phyloP scores from a whole-genome alignment of 2,797 vertebrate species.

The Leptoclinus maculatus region DNA sequence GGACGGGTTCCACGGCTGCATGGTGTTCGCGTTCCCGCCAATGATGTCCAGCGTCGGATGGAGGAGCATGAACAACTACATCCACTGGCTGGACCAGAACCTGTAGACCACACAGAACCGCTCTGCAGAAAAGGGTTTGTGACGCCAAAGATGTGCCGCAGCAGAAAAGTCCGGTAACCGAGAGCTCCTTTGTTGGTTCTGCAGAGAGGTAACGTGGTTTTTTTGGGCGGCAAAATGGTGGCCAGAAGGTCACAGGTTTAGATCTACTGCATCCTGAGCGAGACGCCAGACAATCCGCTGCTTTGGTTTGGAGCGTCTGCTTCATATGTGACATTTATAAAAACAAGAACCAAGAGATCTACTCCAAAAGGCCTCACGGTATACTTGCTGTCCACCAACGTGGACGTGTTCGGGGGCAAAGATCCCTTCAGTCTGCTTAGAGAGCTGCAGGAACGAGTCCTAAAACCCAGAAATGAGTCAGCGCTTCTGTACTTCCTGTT shows the following conservation, averaged over 20 bases:
- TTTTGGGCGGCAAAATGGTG: too few species aligned
- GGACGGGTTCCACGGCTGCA: constrained; percentile 95
- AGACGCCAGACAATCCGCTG: background rate
- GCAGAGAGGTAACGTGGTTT: background rate
- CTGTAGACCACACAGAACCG: constrained; percentile 74
- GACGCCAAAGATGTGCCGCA: constrained; percentile 6
- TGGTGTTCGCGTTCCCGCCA: constrained; percentile 91
- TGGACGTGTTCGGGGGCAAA: too few species aligned
- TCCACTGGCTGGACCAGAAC: constrained; percentile 92
- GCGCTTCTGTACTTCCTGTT: too few species aligned
- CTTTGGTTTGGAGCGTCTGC: background rate
- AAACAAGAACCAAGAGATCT: background rate
- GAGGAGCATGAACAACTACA: constrained; percentile 88
- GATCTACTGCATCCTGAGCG: background rate
- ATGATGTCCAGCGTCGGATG: constrained; percentile 86
- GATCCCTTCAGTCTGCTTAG: too few species aligned
- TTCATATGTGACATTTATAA: too few species aligned
- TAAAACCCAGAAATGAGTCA: too few species aligned
- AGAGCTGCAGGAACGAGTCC: too few species aligned
- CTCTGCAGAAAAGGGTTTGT: too few species aligned
- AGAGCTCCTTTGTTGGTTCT: background rate
- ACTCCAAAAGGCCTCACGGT: too few species aligned
- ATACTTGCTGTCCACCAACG: too few species aligned
- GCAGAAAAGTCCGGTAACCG: background rate
- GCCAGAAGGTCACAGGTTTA: background rate